A percentile compares a stretch with the other conserved stretches of the same genome.
phyloP scores from a whole-genome alignment of 2,797 vertebrate species.

The Enteromius trimaculatus region DNA sequence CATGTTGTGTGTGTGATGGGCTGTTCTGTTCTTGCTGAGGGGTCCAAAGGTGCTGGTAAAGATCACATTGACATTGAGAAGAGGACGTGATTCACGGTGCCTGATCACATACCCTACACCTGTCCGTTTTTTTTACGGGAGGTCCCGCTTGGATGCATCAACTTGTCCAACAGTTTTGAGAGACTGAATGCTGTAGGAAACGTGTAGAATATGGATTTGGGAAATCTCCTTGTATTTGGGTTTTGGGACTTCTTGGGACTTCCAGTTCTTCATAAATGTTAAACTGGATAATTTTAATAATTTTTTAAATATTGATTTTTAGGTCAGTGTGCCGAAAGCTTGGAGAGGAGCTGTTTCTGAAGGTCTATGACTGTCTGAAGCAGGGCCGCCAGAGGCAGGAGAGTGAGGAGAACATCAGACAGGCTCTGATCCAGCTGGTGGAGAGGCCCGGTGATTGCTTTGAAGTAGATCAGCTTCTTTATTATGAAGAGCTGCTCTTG shows the following conservation, averaged over 20 bases:
- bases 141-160: conserved; percentile 28
- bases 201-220: background rate
- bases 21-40: background rate
- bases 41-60: conserved; percentile 15
- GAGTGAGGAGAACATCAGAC: conserved; percentile 69
- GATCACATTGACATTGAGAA: conserved; percentile 22
- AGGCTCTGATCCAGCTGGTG: conserved; percentile 70
- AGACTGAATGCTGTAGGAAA: background rate
- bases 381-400: conserved; percentile 66
- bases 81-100: conserved; percentile 8
- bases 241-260: background rate
- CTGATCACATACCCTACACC: conserved; percentile 21
- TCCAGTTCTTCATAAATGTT: background rate
- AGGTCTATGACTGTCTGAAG: conserved; percentile 78
- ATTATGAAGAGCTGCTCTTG: conserved; percentile 80
- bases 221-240: background rate
- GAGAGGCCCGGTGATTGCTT: conserved; percentile 74
- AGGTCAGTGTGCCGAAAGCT: conserved; percentile 78
- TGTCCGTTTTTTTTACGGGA: conserved; percentile 38
- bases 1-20: background rate
- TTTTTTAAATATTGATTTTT: background rate
- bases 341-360: conserved; percentile 75
- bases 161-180: background rate
- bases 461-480: conserved; percentile 85
- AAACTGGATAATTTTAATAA: background rate